Conservation (phyloP, 2,888 invertebrate genomes). For the Rhagonycha fulva region DNA sequence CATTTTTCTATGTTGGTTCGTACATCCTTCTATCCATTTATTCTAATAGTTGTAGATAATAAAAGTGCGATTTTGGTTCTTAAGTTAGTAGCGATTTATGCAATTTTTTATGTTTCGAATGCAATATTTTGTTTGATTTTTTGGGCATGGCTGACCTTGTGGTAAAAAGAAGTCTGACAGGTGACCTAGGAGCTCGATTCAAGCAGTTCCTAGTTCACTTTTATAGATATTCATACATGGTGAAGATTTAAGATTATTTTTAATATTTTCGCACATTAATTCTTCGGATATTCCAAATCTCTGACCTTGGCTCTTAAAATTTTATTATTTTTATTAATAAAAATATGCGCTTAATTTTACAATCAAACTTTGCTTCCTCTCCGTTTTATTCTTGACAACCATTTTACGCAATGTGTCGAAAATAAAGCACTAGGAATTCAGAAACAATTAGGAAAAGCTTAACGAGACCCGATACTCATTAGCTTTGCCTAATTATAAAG, state of each 20-base stretch:
- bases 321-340: background rate
- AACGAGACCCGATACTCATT: background rate
- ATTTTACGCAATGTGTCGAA: background rate
- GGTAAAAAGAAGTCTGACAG: conserved; percentile 39
- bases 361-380: background rate
- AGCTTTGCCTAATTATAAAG: background rate
- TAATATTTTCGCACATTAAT: background rate
- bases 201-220: conserved; percentile 31
- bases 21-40: conserved; percentile 6
- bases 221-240: conserved; percentile 3
- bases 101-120: conserved; percentile 27
- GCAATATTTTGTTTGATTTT: conserved; percentile 31
- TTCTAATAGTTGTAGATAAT: background rate
- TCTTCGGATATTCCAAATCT: background rate
- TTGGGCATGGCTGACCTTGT: conserved; percentile 36
- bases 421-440: background rate
- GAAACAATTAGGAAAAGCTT: background rate
- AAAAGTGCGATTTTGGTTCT: conserved; percentile 23
- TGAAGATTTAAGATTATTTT: background rate
- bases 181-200: conserved; percentile 34
- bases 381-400: background rate
- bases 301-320: background rate
- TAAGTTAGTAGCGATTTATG: conserved; percentile 24
- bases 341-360: background rate
- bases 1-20: conserved; percentile 8